Percentiles rank a stretch among this genome's conserved stretches.
These are phyloP conservation scores for Megathymus violae DNA, from an alignment of 1,140 invertebrate genomes.

Conservation along the genomic window DNA sequence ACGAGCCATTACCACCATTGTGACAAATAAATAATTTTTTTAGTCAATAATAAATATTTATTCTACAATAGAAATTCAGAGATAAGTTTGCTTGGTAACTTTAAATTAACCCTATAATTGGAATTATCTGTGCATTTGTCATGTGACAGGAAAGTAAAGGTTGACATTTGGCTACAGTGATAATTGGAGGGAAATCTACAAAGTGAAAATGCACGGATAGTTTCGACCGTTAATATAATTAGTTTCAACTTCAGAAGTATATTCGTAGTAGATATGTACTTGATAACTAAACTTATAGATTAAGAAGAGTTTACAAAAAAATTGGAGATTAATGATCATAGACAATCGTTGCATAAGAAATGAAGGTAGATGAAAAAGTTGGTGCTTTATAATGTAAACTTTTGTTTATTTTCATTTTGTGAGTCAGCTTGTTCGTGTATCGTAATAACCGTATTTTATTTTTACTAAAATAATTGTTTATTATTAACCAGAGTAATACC, in stretches of 20 bases:
- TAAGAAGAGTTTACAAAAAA: constrained; percentile 3
- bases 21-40: too few relatives aligned
- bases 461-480: too few relatives aligned
- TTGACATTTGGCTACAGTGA: neutral
- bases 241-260: constrained; percentile 11
- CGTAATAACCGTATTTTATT: neutral
- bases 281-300: constrained; percentile 5
- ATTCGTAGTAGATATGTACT: constrained; percentile 9
- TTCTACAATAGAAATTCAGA: too few relatives aligned
- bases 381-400: constrained; percentile 18
- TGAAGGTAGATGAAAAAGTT: constrained; percentile 14
- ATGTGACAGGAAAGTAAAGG: neutral
- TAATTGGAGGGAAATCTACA: neutral
- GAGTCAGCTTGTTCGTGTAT: neutral
- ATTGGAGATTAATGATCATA: constrained; percentile 2
- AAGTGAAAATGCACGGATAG: neutral
- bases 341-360: constrained; percentile 8
- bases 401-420: constrained; percentile 4
- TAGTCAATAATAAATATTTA: too few relatives aligned
- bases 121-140: neutral
- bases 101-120: too few relatives aligned
- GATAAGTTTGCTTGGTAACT: too few relatives aligned
- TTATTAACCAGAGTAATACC: too few relatives aligned
- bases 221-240: neutral
- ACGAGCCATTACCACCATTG: too few relatives aligned